Evolutionary conservation across 2,888 invertebrate genomes (phyloP), one percentile per base, ranked within the genome.

Genomic region (Heliconius sara): DNA sequence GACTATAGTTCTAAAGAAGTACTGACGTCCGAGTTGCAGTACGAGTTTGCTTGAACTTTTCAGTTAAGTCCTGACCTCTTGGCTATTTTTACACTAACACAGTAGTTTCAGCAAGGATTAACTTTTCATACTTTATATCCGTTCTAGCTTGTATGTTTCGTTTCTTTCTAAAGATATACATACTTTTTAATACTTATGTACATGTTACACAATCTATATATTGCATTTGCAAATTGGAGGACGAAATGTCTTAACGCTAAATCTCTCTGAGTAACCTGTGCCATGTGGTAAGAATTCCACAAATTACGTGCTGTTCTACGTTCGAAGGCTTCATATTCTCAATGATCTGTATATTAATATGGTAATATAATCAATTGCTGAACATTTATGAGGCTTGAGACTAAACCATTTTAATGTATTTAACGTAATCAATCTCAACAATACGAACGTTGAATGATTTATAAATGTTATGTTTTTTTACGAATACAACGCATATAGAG

Each of bases 1-100:
- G 70, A 70, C 70, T 70, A 70, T 47, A 70, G 70, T 70, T 70
- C 25, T 70, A 47, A 70, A 68, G 68, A 68, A 70, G 25, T 70
- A 70, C 70, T 70, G n/a, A 39, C 39, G 19, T 70, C 70, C 43
- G 43, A 70, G 43, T 70, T 70, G 68, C 68, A n/a, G 70, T 70
- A 47, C 43, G 70, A 70, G 70, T 70, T 47, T 25, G 43, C 43
- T 22, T 19, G 70, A 16, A 70, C 43, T 70, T 70, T 43, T n/a
- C 13, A 68, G 68, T 68, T 68, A 43, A 43, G 16, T 43, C 70
- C 70, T 70, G 70, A 70, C 43, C 43, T 70, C n/a, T 70, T 13
- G 9, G n/a, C 30, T 39, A 72, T 74, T 39, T 70, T 70, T 70
- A 43, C 43, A 25, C 70, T 43, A 68, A 13, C 43, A 43, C 16